Conservation (phyloP, 2,113 vertebrate genomes). For the Malurus cyaneus region DNA sequence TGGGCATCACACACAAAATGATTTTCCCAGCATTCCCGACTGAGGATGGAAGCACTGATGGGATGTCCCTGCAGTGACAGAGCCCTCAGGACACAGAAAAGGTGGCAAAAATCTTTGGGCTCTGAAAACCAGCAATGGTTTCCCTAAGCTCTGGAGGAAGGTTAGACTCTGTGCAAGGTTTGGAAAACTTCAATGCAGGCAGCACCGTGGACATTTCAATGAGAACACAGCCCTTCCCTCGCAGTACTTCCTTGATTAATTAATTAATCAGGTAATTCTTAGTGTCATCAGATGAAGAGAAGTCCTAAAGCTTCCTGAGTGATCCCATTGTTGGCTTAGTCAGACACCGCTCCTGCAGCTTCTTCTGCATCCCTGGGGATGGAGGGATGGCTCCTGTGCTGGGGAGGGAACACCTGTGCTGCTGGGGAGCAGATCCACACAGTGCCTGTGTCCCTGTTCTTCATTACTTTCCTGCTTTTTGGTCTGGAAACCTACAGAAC, state of each 20-base stretch:
- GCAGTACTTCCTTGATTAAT: not conserved
- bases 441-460: fast-evolving
- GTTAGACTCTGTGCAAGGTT: not conserved
- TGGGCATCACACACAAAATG: not conserved
- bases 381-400: not conserved
- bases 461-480: not conserved
- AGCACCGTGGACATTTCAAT: fast-evolving
- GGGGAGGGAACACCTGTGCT: not conserved
- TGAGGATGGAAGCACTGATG: not conserved
- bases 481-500: not conserved
- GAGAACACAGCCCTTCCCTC: not conserved
- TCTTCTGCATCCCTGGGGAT: not conserved
- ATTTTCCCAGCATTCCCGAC: not conserved
- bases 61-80: not conserved
- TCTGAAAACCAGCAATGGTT: not conserved
- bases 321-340: not conserved
- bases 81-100: not conserved
- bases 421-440: not conserved
- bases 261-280: not conserved
- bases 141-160: not conserved
- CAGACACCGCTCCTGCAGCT: fast-evolving
- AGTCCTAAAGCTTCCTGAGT: not conserved
- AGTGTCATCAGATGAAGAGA: not conserved
- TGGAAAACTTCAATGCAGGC: not conserved
- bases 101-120: not conserved